Conservation (phyloP, 2,797 vertebrate genomes). For the Macrochelys suwanniensis region DNA sequence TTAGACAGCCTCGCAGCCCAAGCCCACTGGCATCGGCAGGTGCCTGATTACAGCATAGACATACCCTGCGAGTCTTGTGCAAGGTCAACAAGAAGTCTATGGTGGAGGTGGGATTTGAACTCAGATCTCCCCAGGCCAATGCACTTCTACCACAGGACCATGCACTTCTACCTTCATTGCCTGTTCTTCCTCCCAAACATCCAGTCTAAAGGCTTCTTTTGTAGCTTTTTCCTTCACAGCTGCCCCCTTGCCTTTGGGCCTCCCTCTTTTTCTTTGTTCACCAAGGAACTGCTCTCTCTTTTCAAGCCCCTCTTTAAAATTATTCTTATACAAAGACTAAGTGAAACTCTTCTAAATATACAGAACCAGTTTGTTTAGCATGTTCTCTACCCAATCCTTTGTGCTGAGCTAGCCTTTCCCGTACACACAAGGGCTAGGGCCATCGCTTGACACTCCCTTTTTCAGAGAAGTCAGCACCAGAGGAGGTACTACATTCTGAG, state of each 20-base stretch:
- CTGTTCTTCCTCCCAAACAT: not conserved
- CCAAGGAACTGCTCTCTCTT: not conserved
- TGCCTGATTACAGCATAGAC: too few species aligned
- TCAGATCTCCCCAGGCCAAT: not conserved
- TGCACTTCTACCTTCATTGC: accelerated
- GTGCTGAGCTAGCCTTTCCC: not conserved
- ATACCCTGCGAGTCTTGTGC: not conserved
- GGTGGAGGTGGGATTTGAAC: not conserved
- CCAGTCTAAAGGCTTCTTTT: not conserved
- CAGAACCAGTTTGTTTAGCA: not conserved
- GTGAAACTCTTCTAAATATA: not conserved
- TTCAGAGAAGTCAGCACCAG: not conserved
- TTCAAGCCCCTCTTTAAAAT: not conserved
- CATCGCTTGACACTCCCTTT: not conserved
- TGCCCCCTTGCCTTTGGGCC: not conserved
- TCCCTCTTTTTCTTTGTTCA: not conserved
- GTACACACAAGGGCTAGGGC: not conserved
- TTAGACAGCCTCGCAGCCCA: not conserved
- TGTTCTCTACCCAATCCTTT: not conserved
- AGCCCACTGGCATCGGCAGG: not conserved
- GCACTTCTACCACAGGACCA: not conserved
- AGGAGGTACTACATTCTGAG: not conserved
- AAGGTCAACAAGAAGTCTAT: not conserved
- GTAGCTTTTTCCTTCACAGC: not conserved
- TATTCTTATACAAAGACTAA: not conserved